Conservation (phyloP, 2,888 invertebrate species). For the Drosophila lacicola region DNA sequence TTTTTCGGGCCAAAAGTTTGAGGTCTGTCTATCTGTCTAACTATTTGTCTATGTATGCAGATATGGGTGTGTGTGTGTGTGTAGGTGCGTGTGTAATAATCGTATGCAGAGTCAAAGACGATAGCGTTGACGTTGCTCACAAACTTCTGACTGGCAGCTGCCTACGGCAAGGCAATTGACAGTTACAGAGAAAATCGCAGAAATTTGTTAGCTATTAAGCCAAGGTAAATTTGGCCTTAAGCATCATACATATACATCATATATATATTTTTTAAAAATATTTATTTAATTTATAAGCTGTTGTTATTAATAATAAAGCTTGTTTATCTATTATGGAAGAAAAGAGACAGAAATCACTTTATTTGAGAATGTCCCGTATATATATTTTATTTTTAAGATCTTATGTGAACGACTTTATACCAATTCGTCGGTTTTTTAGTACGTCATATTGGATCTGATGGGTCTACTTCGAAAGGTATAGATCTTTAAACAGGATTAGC, state of each 20-base stretch:
- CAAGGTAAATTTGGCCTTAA: conserved; percentile 20
- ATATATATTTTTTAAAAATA: not conserved
- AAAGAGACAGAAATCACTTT: no score
- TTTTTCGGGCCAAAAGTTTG: conserved; percentile 53
- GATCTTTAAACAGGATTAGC: no score
- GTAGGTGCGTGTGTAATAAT: conserved; percentile 38
- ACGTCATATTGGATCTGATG: no score
- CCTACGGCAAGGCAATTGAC: conserved; percentile 52
- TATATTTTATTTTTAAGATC: no score
- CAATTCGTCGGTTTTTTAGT: no score
- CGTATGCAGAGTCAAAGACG: conserved; percentile 40
- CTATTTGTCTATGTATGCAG: conserved; percentile 31
- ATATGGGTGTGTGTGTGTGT: not conserved
- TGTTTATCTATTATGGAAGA: no score
- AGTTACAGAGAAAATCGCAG: conserved; percentile 33
- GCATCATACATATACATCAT: conserved; percentile 9
- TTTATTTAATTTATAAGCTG: no score
- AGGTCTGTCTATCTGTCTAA: conserved; percentile 45
- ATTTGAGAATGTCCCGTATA: no score
- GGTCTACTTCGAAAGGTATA: no score
- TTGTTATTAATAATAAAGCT: no score
- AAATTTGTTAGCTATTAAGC: conserved; percentile 39
- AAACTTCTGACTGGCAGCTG: conserved; percentile 59
- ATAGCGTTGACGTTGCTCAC: conserved; percentile 24
- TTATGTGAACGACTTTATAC: no score